Evolutionary conservation across 2,797 vertebrate genomes (phyloP).

Genomic region (Microctenopoma lineatum): DNA sequence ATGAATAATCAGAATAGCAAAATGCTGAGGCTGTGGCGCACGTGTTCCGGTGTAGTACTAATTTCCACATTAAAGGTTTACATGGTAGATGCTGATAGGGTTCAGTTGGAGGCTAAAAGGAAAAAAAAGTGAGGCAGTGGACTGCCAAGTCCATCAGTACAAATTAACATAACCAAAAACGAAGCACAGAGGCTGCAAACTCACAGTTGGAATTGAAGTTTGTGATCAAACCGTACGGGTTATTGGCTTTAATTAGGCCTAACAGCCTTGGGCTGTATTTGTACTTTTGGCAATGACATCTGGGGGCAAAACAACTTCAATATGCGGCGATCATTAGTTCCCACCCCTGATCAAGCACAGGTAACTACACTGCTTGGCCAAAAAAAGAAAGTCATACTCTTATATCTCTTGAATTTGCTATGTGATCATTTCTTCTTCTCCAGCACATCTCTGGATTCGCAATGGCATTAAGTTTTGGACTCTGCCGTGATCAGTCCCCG

Average conservation of each 20-base stretch:
- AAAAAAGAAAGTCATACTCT: background rate
- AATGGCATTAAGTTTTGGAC: too few relatives aligned
- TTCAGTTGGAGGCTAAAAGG: conserved; percentile 31
- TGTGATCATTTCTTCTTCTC: too few relatives aligned
- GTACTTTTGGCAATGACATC: conserved; percentile 52
- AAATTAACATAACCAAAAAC: conserved; percentile 49
- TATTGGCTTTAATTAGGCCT: conserved; percentile 67
- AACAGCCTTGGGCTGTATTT: conserved; percentile 49
- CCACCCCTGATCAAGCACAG: conserved; percentile 14
- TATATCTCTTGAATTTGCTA: too few relatives aligned
- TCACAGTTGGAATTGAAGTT: conserved; percentile 50
- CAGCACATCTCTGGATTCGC: too few relatives aligned
- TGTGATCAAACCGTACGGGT: conserved; percentile 48
- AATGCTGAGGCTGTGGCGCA: background rate
- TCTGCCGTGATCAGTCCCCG: too few relatives aligned
- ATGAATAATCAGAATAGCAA: conserved; percentile 15
- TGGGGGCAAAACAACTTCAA: conserved; percentile 39
- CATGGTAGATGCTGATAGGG: conserved; percentile 21
- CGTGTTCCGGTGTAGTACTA: conserved; percentile 7
- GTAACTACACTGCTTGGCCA: conserved; percentile 20
- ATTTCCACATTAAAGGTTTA: conserved; percentile 48
- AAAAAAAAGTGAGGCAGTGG: conserved; percentile 18
- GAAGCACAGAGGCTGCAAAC: conserved; percentile 20
- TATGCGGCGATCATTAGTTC: conserved; percentile 35
- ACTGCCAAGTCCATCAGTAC: conserved; percentile 23